A percentile compares a stretch with the other conserved stretches of the same genome.
phyloP scores from a whole-genome alignment of 1,140 invertebrate species.

The Latrodectus geometricus region DNA sequence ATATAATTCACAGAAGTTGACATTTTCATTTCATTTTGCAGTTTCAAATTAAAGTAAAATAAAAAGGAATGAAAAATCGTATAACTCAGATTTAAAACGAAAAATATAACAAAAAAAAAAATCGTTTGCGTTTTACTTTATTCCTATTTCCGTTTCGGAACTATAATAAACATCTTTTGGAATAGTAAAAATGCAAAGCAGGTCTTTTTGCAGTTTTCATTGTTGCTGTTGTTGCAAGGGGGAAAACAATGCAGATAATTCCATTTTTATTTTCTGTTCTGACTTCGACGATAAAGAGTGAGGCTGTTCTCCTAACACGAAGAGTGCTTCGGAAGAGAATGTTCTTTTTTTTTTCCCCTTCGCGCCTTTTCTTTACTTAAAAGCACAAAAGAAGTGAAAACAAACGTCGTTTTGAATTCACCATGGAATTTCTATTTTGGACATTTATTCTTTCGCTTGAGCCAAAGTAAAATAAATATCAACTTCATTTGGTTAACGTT shows the following conservation, averaged over 20 bases:
- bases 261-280: slow-evolving; percentile 18
- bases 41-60: slow-evolving; percentile 38
- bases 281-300: slow-evolving; percentile 44
- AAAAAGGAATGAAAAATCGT: slow-evolving; percentile 9
- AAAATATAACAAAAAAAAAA: slow-evolving; percentile 12
- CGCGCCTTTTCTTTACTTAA: slow-evolving; percentile 6
- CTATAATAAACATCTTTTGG: slow-evolving; percentile 53
- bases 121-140: slow-evolving; percentile 44
- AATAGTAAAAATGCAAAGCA: slow-evolving; percentile 56
- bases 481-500: not conserved
- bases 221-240: slow-evolving; percentile 12
- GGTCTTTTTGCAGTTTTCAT: slow-evolving; percentile 53
- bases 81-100: slow-evolving; percentile 4
- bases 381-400: slow-evolving; percentile 29
- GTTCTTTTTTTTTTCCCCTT: slow-evolving; percentile 8
- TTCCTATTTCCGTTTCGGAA: slow-evolving; percentile 41
- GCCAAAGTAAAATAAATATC: not conserved
- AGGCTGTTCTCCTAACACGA: slow-evolving; percentile 23
- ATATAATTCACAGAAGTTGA: slow-evolving; percentile 25
- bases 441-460: slow-evolving; percentile 34
- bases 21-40: slow-evolving; percentile 48
- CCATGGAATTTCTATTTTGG: slow-evolving; percentile 44
- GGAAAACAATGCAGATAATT: slow-evolving; percentile 55
- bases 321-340: slow-evolving; percentile 27
- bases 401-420: slow-evolving; percentile 41